Evolutionary conservation across 2,113 vertebrate species (phyloP), one percentile per base, ranked within the genome.

Genomic region (Papio anubis): DNA sequence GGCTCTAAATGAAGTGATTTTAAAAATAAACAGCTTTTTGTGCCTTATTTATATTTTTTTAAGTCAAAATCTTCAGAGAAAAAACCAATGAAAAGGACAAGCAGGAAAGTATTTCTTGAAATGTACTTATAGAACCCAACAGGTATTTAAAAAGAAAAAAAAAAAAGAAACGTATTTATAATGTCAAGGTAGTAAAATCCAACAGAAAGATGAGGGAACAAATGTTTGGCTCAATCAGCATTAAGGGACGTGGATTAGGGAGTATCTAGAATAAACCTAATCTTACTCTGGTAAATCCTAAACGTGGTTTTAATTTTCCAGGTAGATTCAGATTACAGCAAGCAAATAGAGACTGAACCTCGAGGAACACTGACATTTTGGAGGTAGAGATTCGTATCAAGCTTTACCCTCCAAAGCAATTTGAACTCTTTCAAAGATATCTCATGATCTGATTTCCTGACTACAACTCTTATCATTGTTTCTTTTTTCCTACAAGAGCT

Each of bases 11-110:
- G 23, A 35, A n/a, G 21, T 17, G 2, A 6, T 76, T 70, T 45
- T 8, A 59, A 88, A 96, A 93, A 32, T 32, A 66, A 73, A 38
- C 4, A 68, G 27, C 21, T 87, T 7, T 80, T n/a, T 91, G 50
- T 5, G 7, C 2, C 17, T 90, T 43, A 48, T 64, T 8, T 32
- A 11, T 8, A 32, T 85, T 25, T 2, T 45, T 45, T 12, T 43
- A 73, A 83, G 2, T 68, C 30, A 79, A 90, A 78, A 75, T 32
- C 2, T 59, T 88, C 8, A 48, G n/a, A 95, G 10, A n/a, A 90
- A 90, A 66, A 17, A 0, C 2, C 38, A 92, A 43, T 25, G 11
- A 81, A 16, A 48, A 57, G 4, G 16, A 80, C 4, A 55, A 72
- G 11, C 11, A 70, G 3, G 52, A 86, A 38, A 94, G 21, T 55